These are phyloP conservation scores for Leptopilina drosophilae DNA, from an alignment of 2,888 invertebrate species.

Conservation along the genomic window DNA sequence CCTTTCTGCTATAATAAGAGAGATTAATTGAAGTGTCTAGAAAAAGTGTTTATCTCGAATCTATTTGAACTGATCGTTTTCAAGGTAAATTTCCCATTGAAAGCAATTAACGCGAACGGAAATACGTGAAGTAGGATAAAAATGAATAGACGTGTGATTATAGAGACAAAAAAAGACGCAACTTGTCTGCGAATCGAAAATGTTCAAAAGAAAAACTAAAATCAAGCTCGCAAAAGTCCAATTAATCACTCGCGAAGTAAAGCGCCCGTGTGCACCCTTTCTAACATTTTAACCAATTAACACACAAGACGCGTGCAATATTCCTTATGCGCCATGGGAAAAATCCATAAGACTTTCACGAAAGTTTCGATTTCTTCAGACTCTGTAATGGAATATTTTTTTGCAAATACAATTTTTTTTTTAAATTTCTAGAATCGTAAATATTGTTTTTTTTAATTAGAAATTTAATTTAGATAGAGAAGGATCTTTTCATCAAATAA, in stretches of 20 bases:
- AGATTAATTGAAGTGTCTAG: background rate
- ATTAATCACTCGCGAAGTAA: slow-evolving; percentile 69
- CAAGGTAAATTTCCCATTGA: slow-evolving; percentile 46
- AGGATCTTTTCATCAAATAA: no score
- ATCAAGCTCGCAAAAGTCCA: slow-evolving; percentile 59
- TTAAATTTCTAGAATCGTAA: no score
- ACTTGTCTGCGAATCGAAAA: slow-evolving; percentile 50
- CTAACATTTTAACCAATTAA: slow-evolving; percentile 69
- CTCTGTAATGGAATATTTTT: no score
- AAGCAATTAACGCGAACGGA: slow-evolving; percentile 53
- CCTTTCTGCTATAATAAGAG: no score
- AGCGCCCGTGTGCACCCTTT: slow-evolving; percentile 56
- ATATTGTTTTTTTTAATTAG: no score
- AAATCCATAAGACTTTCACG: slow-evolving; percentile 4
- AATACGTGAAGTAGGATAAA: slow-evolving; percentile 21
- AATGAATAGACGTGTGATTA: background rate
- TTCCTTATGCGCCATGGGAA: background rate
- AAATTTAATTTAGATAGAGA: background rate
- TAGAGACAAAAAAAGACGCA: slow-evolving; percentile 45
- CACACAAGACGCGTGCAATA: slow-evolving; percentile 52
- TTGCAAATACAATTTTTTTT: no score
- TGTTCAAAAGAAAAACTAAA: slow-evolving; percentile 40
- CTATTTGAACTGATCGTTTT: slow-evolving; percentile 15
- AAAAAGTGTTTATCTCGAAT: background rate
- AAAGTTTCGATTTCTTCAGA: no score